Evolutionary conservation across 2,113 vertebrate species (phyloP).

Genomic region (Rutilus rutilus): DNA sequence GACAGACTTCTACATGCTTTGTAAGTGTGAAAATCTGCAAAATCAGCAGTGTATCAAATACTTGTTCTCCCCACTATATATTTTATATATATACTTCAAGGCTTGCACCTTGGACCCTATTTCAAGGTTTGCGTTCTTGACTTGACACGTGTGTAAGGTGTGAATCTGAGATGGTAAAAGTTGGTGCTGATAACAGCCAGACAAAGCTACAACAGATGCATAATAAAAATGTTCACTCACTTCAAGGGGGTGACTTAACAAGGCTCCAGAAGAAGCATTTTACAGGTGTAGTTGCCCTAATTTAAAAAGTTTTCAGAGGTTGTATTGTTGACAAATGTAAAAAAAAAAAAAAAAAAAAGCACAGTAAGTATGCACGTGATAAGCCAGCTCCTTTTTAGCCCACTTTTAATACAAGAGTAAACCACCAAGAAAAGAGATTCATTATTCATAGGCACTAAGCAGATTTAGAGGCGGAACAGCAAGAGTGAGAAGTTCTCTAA

Average conservation of each 20-base stretch:
- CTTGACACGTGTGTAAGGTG: background rate
- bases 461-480: conserved; percentile 56
- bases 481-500: conserved; percentile 21
- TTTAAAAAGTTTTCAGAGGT: background rate
- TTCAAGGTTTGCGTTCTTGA: background rate
- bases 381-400: background rate
- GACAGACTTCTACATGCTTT: no score
- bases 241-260: background rate
- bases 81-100: no score
- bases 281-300: background rate
- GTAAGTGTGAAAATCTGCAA: no score
- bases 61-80: no score
- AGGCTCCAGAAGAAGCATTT: background rate
- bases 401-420: conserved; percentile 28
- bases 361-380: background rate
- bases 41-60: no score
- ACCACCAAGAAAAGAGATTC: conserved; percentile 43
- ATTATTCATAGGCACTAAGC: conserved; percentile 57
- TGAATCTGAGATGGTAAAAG: background rate
- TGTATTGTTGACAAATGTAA: background rate
- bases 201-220: background rate
- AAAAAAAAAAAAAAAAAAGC: background rate
- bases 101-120: no score
- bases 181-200: background rate
- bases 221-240: background rate